These are phyloP conservation scores for Rotaria magnacalcarata DNA, from an alignment of 2,888 invertebrate species.

Conservation along the genomic window DNA sequence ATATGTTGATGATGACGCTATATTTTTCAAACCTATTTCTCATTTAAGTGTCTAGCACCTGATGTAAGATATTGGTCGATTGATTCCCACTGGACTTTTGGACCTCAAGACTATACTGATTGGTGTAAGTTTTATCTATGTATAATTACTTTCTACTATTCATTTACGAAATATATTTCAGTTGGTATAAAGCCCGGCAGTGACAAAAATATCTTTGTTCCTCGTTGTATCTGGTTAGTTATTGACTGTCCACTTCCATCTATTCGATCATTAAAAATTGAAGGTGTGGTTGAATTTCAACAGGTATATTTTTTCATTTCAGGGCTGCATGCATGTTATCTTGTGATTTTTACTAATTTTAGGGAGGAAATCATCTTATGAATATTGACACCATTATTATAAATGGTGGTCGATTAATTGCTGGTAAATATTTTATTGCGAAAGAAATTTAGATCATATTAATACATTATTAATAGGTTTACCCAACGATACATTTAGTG, in stretches of 20 bases:
- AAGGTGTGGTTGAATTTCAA: constrained; percentile 52
- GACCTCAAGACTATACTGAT: constrained; percentile 31
- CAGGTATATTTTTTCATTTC: neutral
- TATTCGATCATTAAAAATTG: constrained; percentile 49
- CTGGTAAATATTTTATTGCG: constrained; percentile 46
- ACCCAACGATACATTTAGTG: constrained; percentile 50
- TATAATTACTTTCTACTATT: no score
- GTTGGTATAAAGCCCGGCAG: constrained; percentile 8
- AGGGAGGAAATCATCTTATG: constrained; percentile 47
- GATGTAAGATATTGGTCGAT: constrained; percentile 49
- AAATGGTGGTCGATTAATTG: constrained; percentile 51
- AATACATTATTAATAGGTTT: constrained; percentile 48
- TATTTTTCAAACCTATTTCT: no score
- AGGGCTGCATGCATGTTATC: no score
- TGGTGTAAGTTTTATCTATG: neutral
- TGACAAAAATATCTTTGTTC: constrained; percentile 37
- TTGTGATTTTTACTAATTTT: neutral
- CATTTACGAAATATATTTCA: no score
- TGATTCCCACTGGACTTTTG: constrained; percentile 48
- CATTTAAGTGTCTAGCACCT: constrained; percentile 41
- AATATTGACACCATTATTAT: constrained; percentile 50
- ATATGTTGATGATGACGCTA: no score
- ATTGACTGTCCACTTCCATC: constrained; percentile 47
- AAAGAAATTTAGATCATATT: no score
- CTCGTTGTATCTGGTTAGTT: constrained; percentile 50